Evolutionary conservation across 2,888 invertebrate species (phyloP).

Genomic region (Artemia sinica): DNA sequence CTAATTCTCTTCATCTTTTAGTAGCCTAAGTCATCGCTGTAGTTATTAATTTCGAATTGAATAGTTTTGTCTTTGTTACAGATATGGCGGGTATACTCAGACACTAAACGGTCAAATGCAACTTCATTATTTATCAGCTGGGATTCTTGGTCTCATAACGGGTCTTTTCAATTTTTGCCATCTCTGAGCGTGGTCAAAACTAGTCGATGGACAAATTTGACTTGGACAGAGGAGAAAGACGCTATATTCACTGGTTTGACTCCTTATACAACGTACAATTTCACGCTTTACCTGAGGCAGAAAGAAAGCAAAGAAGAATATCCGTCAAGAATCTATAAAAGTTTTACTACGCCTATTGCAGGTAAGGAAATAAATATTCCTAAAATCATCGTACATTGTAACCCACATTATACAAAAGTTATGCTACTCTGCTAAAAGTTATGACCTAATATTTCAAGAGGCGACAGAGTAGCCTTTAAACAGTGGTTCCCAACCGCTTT

Average conservation of each 20-base stretch:
- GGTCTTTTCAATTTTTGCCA: constrained; percentile 46
- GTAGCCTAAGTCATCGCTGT: too few relatives aligned
- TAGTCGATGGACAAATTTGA: constrained; percentile 39
- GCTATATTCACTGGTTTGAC: constrained; percentile 45
- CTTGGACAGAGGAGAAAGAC: constrained; percentile 44
- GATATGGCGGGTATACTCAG: constrained; percentile 38
- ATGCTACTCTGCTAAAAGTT: too few relatives aligned
- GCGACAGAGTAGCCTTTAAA: too few relatives aligned
- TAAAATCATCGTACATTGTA: too few relatives aligned
- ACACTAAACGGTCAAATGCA: constrained; percentile 43
- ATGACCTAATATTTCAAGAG: too few relatives aligned
- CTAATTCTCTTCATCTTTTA: too few relatives aligned
- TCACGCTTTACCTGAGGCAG: constrained; percentile 53
- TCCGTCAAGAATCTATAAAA: constrained; percentile 45
- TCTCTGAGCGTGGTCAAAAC: constrained; percentile 33
- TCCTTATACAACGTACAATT: constrained; percentile 56
- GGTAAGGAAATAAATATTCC: constrained; percentile 30
- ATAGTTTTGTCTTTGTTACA: neutral
- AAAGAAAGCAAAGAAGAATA: constrained; percentile 39
- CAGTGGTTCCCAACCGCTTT: too few relatives aligned
- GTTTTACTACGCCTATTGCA: constrained; percentile 49
- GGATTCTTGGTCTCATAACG: constrained; percentile 36
- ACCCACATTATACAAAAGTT: too few relatives aligned
- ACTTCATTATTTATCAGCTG: constrained; percentile 47
- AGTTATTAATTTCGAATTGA: too few relatives aligned